These are phyloP conservation scores for Buceros bicornis DNA, from an alignment of 2,797 vertebrate genomes.

Conservation along the genomic window DNA sequence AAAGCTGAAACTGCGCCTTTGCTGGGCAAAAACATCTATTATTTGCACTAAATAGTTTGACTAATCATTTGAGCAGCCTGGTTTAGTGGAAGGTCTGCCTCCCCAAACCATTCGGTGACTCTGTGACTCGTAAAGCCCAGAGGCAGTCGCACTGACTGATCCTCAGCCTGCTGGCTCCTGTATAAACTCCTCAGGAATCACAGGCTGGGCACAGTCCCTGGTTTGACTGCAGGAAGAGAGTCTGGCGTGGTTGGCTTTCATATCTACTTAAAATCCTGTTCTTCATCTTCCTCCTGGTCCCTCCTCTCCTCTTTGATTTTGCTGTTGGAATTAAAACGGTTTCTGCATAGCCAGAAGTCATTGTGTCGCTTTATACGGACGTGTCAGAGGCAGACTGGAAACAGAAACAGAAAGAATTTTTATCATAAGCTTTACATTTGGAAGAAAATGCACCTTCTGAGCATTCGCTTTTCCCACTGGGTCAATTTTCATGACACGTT, in stretches of 20 bases:
- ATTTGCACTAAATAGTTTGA: not conserved
- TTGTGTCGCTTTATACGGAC: not conserved
- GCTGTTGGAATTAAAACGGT: not conserved
- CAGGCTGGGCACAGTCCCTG: not conserved
- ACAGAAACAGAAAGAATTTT: not conserved
- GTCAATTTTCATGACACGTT: not conserved
- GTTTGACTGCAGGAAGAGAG: not conserved
- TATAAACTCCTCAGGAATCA: not conserved
- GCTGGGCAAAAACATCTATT: accelerated
- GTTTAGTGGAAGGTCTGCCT: not conserved
- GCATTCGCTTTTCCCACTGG: not conserved
- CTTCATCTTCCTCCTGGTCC: not conserved
- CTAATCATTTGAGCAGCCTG: not conserved
- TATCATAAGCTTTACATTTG: not conserved
- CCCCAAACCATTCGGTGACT: not conserved
- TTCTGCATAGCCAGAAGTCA: not conserved
- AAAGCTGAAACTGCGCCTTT: not conserved
- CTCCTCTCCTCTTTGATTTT: not conserved
- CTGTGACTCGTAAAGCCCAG: not conserved
- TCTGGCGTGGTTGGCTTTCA: not conserved
- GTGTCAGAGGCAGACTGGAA: not conserved
- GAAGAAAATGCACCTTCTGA: not conserved
- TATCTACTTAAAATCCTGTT: not conserved
- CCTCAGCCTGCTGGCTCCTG: not conserved
- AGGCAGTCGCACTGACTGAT: not conserved